Evolutionary conservation across 1,140 invertebrate genomes (phyloP).

Genomic region (Hylaeus anthracinus): DNA sequence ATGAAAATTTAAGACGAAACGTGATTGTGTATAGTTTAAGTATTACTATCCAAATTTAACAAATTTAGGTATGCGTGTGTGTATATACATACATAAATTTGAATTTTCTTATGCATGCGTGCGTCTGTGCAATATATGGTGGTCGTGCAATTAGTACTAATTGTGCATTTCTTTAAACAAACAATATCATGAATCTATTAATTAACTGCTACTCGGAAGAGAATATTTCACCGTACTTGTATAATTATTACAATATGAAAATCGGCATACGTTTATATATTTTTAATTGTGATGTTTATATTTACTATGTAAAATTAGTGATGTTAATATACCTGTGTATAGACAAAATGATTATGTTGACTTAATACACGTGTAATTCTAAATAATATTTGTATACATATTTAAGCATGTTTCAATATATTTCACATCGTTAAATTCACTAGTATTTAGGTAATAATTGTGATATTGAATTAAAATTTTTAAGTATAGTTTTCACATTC

Average conservation of each 20-base stretch:
- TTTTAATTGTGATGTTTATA: slow-evolving; percentile 39
- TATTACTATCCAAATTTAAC: background rate
- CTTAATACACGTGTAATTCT: too few relatives aligned
- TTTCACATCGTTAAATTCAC: slow-evolving; percentile 20
- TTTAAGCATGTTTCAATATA: slow-evolving; percentile 26
- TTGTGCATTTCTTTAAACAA: background rate
- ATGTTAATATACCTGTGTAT: slow-evolving; percentile 24
- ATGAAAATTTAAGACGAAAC: background rate
- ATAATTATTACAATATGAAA: background rate
- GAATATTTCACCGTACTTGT: slow-evolving; percentile 4
- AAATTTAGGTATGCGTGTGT: background rate
- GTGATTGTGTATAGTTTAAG: background rate
- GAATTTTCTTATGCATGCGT: background rate
- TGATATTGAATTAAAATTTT: background rate
- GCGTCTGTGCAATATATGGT: background rate
- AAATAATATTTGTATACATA: background rate
- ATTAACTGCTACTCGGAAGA: background rate
- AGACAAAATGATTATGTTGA: slow-evolving; percentile 33
- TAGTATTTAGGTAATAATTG: slow-evolving; percentile 27
- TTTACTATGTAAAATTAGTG: slow-evolving; percentile 10
- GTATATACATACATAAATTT: background rate
- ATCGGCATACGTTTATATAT: slow-evolving; percentile 39
- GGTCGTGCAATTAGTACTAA: slow-evolving; percentile 10
- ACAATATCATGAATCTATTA: background rate
- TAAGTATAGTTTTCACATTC: slow-evolving; percentile 19